These are phyloP conservation scores for Nematopogon swammerdamellus DNA, from an alignment of 2,888 invertebrate species.

Conservation along the genomic window DNA sequence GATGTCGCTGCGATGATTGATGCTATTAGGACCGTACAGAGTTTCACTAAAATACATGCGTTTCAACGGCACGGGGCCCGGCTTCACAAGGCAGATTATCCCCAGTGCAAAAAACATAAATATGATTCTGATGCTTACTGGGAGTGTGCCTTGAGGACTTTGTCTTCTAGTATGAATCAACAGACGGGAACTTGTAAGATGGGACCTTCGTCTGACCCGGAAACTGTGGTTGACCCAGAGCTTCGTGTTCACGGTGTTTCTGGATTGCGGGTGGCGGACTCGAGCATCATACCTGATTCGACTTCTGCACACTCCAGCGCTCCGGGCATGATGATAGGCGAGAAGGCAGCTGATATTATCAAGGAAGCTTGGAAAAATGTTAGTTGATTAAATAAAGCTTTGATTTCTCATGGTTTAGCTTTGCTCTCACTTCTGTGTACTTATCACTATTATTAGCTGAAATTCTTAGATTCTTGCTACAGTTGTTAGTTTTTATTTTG, in stretches of 20 bases:
- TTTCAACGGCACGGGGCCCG: conserved; percentile 56
- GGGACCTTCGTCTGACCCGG: conserved; percentile 61
- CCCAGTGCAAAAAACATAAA: conserved; percentile 42
- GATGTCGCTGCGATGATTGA: conserved; percentile 58
- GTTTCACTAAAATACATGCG: conserved; percentile 54
- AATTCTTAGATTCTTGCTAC: too few species aligned
- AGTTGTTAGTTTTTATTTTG: too few species aligned
- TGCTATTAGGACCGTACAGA: conserved; percentile 59
- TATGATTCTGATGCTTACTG: conserved; percentile 65
- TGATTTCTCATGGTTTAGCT: background rate
- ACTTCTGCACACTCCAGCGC: conserved; percentile 64
- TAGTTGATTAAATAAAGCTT: conserved; percentile 8
- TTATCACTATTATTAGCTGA: too few species aligned
- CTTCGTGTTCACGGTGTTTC: conserved; percentile 62
- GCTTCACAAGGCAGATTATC: conserved; percentile 48
- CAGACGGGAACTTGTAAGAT: conserved; percentile 68
- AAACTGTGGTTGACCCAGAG: conserved; percentile 63
- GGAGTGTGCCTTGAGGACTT: conserved; percentile 63
- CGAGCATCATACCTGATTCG: conserved; percentile 65
- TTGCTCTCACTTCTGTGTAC: too few species aligned
- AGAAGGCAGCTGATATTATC: conserved; percentile 69
- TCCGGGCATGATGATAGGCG: conserved; percentile 69
- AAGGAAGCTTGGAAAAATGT: conserved; percentile 51
- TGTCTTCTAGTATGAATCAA: conserved; percentile 56
- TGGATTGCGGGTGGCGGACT: conserved; percentile 63